Evolutionary conservation across 2,797 vertebrate species (phyloP), one percentile per base, ranked within the genome.

Genomic region (Acanthurus tractus): DNA sequence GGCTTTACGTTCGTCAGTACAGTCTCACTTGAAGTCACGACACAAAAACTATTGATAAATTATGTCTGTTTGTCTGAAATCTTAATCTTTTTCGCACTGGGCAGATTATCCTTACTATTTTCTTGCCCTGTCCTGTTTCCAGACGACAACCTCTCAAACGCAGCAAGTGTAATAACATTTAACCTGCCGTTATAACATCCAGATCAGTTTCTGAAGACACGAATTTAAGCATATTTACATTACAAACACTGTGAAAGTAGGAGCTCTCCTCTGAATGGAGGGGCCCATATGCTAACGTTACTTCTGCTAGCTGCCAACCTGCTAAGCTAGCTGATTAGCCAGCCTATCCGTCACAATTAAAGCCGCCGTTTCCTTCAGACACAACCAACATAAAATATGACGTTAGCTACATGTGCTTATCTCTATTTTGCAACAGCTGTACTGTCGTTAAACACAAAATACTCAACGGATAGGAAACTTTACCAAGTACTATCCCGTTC

Each of bases 401-500:
- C 25, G 44, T 18, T 29, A 54, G 12, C 46, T 13, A 15, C 10
- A 10, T 25, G 18, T 13, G 18, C 10, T 64, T 18, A 48, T 48
- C 23, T 74, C 1, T 55, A 17, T 71, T 78, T 64, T 23, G 8
- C 22, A 62, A n/a, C 2, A 3, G 12, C 13, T 59, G 29, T 56
- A 42, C 17, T 70, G 50, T 57, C 48, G 48, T 8, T 55, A 34
- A 70, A 63, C 1, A n/a, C 34, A 3, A 2, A 78, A 82, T 83
- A 77, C 38, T 66, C 17, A 72, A 57, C 64, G 78, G 25, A 70
- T n/a, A 83, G 80, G 42, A 87, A 93, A 92, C 84, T 91, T 93
- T 92, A 92, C 87, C 91, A 90, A 92, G 89, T 73, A 74, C 83
- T 67, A 78, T 91, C 89, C 93, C 89, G 89, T 86, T 91, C 82